These are phyloP conservation scores for Odontamblyopus rebecca DNA, from an alignment of 2,797 vertebrate genomes.

Conservation along the genomic window DNA sequence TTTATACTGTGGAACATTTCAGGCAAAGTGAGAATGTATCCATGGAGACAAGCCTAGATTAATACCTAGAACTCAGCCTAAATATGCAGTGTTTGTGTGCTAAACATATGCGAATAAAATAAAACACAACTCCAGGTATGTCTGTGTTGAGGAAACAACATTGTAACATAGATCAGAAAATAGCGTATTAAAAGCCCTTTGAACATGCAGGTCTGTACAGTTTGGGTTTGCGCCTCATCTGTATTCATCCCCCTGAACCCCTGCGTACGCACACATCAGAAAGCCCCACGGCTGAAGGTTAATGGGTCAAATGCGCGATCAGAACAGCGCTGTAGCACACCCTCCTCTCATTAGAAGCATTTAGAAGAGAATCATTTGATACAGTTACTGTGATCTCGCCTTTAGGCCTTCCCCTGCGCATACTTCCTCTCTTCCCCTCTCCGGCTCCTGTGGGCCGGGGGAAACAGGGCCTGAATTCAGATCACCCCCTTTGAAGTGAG, in stretches of 20 bases:
- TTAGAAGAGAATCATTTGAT: constrained; percentile 73
- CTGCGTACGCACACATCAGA: constrained; percentile 52
- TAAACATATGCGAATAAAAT: too few relatives aligned
- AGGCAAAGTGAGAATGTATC: too few relatives aligned
- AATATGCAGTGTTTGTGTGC: too few relatives aligned
- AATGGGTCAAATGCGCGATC: constrained; percentile 75
- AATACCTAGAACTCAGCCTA: too few relatives aligned
- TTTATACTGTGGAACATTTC: too few relatives aligned
- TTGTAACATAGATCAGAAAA: too few relatives aligned
- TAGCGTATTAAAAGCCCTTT: not conserved
- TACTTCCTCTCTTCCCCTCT: constrained; percentile 16
- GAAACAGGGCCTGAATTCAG: constrained; percentile 57
- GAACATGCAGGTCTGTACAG: constrained; percentile 9
- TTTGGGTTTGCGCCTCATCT: constrained; percentile 30
- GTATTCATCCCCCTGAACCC: constrained; percentile 58
- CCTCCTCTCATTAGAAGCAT: constrained; percentile 70
- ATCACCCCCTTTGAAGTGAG: constrained; percentile 71
- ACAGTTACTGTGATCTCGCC: constrained; percentile 74
- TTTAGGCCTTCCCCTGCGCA: constrained; percentile 56
- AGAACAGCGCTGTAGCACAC: constrained; percentile 69
- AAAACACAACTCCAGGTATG: too few relatives aligned
- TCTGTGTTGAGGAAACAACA: too few relatives aligned
- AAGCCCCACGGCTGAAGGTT: constrained; percentile 66
- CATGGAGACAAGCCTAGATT: too few relatives aligned
- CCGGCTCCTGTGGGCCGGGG: constrained; percentile 47